Base-by-base conservation (phyloP, 2,888 invertebrate genomes). In the Thera obeliscata region DNA sequence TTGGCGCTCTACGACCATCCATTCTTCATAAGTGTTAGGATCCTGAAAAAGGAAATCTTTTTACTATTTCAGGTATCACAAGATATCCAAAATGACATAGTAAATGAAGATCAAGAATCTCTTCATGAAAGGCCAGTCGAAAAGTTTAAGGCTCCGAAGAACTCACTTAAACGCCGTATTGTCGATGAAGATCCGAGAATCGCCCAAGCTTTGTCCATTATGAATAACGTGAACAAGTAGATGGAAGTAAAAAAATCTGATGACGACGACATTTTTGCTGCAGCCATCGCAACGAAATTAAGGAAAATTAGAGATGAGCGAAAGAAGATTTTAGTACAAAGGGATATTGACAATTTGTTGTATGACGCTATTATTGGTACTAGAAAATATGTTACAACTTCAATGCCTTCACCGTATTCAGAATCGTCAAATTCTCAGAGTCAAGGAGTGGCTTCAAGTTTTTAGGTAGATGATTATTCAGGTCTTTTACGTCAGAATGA, bases 61-160 rank as follows among this genome's bases (percentile, higher is more conserved):
- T 46, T 46, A 46, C 6, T 46, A 46, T 46, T 46, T 46, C 46
- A 46, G 46, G 3, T 46, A 46, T 4, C 6, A 46, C 46, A 46
- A 46, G 46, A 46, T 46, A 46, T 46, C 46, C 46, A 22, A 22
- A 22, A 22, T 22, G 22, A 46, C 46, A 46, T 8, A 46, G 46
- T 46, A 46, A 46, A 46, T 46, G 46, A 46, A 46, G 46, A 46
- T 46, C 46, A 46, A 46, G 46, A 46, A 46, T 46, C 46, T 46
- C 46, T 7, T 46, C 46, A 46, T 2, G 46, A 46, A 46, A 46
- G 8, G 46, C 8, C 46, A 46, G 46, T 46, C 4, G 46, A 46
- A 46, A 4, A 46, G 46, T 46, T 46, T 46, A 46, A 46, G 11
- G 46, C 8, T 46, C 46, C 46, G 46, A 46, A 46, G 46, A 46